Evolutionary conservation across 2,888 invertebrate genomes (phyloP).

Genomic region (Euzetes globulus): DNA sequence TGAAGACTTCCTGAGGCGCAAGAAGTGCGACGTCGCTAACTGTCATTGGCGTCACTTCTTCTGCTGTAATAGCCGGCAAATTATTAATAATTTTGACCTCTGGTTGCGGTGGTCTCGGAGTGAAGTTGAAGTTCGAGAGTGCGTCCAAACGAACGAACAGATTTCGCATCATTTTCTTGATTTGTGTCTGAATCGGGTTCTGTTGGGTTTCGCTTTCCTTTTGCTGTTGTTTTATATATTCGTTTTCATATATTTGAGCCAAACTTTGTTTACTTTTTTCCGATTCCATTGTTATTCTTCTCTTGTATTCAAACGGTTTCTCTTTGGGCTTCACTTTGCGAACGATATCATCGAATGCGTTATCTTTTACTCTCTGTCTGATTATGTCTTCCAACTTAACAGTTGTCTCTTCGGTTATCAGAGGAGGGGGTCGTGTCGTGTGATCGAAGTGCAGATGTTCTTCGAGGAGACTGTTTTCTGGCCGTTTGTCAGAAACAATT

Average conservation of each 20-base stretch:
- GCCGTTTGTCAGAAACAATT: constrained; percentile 65
- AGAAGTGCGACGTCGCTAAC: constrained; percentile 72
- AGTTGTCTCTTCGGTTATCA: constrained; percentile 85
- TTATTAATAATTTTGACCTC: constrained; percentile 86
- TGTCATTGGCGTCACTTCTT: constrained; percentile 89
- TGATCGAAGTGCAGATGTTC: constrained; percentile 85
- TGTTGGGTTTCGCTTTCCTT: constrained; percentile 51
- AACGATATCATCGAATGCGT: constrained; percentile 71
- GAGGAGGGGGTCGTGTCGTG: constrained; percentile 72
- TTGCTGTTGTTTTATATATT: constrained; percentile 52
- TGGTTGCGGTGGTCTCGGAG: constrained; percentile 73
- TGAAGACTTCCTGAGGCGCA: constrained; percentile 79
- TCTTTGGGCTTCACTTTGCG: constrained; percentile 75
- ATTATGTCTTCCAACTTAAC: constrained; percentile 80
- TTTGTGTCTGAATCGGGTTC: constrained; percentile 68
- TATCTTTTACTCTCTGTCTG: constrained; percentile 78
- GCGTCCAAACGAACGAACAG: constrained; percentile 83
- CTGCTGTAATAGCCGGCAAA: constrained; percentile 80
- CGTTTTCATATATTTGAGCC: constrained; percentile 80
- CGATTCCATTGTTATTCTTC: constrained; percentile 77
- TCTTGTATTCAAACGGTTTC: constrained; percentile 73
- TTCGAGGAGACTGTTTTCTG: constrained; percentile 84
- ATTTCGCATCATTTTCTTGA: constrained; percentile 63
- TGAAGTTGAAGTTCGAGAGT: constrained; percentile 85
- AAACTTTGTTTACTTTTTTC: constrained; percentile 89